A percentile compares a stretch with the other conserved stretches of the same genome.
These are phyloP conservation scores for Ophion obscuratus DNA, from an alignment of 2,888 invertebrate species.

Conservation along the genomic window DNA sequence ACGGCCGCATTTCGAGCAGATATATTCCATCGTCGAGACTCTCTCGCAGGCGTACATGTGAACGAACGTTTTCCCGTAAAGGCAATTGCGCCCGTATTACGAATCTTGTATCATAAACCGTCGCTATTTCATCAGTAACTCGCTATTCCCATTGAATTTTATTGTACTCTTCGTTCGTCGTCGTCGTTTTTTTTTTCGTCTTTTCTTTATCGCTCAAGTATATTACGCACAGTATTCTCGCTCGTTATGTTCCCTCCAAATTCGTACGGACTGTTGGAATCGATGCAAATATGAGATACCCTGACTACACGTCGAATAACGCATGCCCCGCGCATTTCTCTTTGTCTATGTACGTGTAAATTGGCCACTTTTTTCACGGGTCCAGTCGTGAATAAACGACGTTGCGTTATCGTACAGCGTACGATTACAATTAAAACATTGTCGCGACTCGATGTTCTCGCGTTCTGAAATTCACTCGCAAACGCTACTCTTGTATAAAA, in stretches of 20 bases:
- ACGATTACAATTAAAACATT: conserved; percentile 23
- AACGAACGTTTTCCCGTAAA: conserved; percentile 17
- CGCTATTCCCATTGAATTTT: conserved; percentile 38
- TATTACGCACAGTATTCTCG: conserved; percentile 55
- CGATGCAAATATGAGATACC: conserved; percentile 10
- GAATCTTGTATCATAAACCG: conserved; percentile 64
- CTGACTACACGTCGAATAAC: neutral
- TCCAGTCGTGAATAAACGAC: conserved; percentile 18
- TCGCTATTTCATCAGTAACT: conserved; percentile 34
- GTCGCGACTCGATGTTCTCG: conserved; percentile 35
- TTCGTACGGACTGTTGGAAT: conserved; percentile 10
- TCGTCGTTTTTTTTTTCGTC: neutral
- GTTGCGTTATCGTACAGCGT: conserved; percentile 21
- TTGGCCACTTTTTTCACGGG: conserved; percentile 7
- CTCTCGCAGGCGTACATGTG: conserved; percentile 82
- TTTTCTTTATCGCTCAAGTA: conserved; percentile 19
- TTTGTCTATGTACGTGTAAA: conserved; percentile 18
- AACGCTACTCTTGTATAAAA: conserved; percentile 59
- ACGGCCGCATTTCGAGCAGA: conserved; percentile 96
- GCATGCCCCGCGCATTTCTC: conserved; percentile 46
- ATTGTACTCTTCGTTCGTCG: conserved; percentile 8
- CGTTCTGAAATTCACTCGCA: conserved; percentile 38
- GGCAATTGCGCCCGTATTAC: conserved; percentile 13
- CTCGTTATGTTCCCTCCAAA: conserved; percentile 36
- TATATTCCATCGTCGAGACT: conserved; percentile 91